Percentiles rank a stretch among this genome's conserved stretches.
Evolutionary conservation across 1,140 invertebrate species (phyloP).

Genomic region (Pachypsylla venusta): DNA sequence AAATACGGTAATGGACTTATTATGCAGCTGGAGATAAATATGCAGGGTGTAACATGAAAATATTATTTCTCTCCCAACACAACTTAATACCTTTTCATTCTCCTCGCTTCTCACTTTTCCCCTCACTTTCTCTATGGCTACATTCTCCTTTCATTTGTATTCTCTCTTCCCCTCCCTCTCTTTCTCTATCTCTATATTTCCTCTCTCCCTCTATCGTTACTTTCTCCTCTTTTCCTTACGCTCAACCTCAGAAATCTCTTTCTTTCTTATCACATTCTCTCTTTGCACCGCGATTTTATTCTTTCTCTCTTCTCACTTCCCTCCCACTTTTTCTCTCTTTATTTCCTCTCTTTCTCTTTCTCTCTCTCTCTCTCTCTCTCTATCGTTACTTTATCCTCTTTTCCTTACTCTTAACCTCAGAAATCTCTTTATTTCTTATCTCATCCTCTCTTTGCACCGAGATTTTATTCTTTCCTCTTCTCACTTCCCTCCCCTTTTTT

Average conservation of each 20-base stretch:
- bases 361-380: constrained; percentile 10
- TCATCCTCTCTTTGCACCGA: too few species aligned
- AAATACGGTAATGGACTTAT: too few species aligned
- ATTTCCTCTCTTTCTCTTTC: constrained; percentile 9
- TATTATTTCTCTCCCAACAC: too few species aligned
- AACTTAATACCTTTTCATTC: too few species aligned
- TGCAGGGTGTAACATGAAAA: too few species aligned
- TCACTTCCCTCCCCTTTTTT: not conserved
- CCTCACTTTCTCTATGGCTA: not conserved
- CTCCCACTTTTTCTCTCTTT: not conserved
- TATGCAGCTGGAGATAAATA: too few species aligned
- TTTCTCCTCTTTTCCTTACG: constrained; percentile 10
- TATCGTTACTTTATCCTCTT: too few species aligned
- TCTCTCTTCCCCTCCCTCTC: constrained; percentile 4
- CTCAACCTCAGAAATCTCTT: constrained; percentile 10
- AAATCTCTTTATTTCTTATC: too few species aligned
- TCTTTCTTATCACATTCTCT: not conserved
- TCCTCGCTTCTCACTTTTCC: too few species aligned
- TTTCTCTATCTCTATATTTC: not conserved
- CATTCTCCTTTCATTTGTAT: not conserved
- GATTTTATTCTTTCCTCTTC: not conserved
- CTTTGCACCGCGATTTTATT: not conserved
- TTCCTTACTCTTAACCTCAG: too few species aligned
- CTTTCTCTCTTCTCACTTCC: not conserved
- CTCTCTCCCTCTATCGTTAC: not conserved